phyloP scores from a whole-genome alignment of 2,888 invertebrate species.

The Pristionchus exspectatus region DNA sequence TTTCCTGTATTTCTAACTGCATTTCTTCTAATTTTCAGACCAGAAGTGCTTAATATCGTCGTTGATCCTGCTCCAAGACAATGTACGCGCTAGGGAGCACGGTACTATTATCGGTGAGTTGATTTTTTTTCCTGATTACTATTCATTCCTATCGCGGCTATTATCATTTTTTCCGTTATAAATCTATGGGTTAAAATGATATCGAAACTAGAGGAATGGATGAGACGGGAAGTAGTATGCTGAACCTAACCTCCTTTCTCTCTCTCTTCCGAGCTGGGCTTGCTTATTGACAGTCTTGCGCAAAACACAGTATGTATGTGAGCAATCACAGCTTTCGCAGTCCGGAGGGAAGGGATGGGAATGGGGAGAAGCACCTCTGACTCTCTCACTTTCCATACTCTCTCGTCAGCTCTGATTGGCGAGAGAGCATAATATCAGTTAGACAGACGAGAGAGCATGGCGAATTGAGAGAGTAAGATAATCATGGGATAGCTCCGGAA shows the following conservation, averaged over 20 bases:
- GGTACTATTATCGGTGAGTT: constrained; percentile 19
- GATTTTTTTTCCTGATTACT: neutral
- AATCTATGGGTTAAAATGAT: neutral
- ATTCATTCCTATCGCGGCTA: no score
- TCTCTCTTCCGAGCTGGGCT: neutral
- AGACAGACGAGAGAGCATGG: no score
- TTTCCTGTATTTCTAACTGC: neutral
- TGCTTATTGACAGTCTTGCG: constrained; percentile 40
- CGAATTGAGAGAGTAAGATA: neutral
- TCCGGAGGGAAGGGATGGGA: neutral
- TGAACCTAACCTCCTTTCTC: neutral
- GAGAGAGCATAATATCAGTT: no score
- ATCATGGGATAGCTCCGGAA: neutral
- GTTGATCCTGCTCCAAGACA: neutral
- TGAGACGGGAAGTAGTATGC: constrained; percentile 5
- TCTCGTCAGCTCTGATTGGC: neutral
- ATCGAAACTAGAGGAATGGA: neutral
- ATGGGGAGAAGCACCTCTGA: neutral
- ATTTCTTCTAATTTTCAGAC: neutral
- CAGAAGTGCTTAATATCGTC: neutral
- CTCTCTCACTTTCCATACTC: neutral
- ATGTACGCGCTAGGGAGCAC: neutral
- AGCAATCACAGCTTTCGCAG: constrained; percentile 27
- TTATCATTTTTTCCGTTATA: neutral
- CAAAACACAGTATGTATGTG: neutral